Base-by-base conservation (phyloP, 1,140 invertebrate genomes). In the Steinernema feltiae region DNA sequence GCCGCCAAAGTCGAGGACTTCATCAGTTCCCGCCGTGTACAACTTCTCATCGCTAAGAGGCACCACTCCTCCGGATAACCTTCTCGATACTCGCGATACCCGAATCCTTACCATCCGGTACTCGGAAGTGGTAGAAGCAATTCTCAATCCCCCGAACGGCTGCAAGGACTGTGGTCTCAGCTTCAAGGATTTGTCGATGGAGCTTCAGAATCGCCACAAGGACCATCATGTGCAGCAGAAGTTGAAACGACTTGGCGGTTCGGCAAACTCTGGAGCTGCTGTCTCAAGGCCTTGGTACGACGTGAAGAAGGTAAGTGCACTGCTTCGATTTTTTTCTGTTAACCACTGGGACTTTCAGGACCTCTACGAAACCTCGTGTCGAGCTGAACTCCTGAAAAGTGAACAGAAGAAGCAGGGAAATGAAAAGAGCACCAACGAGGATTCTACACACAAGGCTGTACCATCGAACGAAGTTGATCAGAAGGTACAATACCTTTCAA, bases 321-420 rank as follows among this genome's bases (percentile, higher is more conserved):
- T 74, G 63, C 17, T 76, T 76, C 7, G 1, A 1, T 21, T 32
- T 76, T 31, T 32, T 76, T 76, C 48, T n/a, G 32, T 48, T 48
- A 48, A 48, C 30, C 70, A 1, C 18, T 27, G 35, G 29, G 73
- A 21, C 24, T 15, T 74, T 74, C 35, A 74, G 73, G 29, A 12
- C 7, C 24, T 63, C 53, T 63, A 63, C 24, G 53, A 63, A n/a
- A 17, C 12, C 53, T 63, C 53, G 2, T 17, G 12, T 27, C 53
- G 76, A 77, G 46, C 35, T 17, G 21, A 30, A 32, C 29, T 76
- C 32, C 53, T 78, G 32, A 0, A 76, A n/a, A 29, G n/a, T 7
- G 32, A n/a, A 30, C 24, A 63, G 17, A 77, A 78, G 24, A 71
- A 80, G 21, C 80, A 83, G 1, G 32, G 21, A 48, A 78, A 80